phyloP scores from a whole-genome alignment of 1,140 invertebrate species.

The Elymnias hypermnestra region DNA sequence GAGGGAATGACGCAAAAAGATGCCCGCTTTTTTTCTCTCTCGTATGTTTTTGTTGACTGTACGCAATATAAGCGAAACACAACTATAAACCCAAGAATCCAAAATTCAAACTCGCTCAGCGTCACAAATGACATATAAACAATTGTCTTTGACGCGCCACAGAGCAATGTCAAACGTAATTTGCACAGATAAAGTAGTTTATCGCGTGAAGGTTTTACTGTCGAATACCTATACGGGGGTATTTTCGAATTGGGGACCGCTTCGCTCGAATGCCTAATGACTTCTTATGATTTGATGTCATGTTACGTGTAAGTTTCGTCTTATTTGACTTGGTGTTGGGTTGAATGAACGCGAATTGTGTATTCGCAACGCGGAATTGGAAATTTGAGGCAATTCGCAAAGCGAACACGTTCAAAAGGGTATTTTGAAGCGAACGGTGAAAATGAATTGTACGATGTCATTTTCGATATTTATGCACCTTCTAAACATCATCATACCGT shows the following conservation, averaged over 20 bases:
- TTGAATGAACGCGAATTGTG: constrained; percentile 29
- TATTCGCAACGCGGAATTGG: constrained; percentile 23
- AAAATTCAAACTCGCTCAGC: constrained; percentile 2
- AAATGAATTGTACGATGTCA: not conserved
- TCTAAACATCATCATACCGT: too few species aligned
- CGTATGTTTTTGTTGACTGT: constrained; percentile 30
- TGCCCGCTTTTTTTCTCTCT: constrained; percentile 43
- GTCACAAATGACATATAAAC: constrained; percentile 19
- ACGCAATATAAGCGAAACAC: constrained; percentile 4
- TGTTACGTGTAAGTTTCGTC: constrained; percentile 41
- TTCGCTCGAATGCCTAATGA: constrained; percentile 41
- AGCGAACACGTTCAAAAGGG: constrained; percentile 24
- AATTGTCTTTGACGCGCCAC: constrained; percentile 26
- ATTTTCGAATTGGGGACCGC: constrained; percentile 29
- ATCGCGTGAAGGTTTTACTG: constrained; percentile 3
- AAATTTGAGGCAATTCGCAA: constrained; percentile 28
- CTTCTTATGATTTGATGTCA: constrained; percentile 52
- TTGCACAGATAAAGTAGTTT: constrained; percentile 13
- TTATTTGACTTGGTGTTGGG: constrained; percentile 37
- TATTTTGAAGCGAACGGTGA: constrained; percentile 1
- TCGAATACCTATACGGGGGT: constrained; percentile 31
- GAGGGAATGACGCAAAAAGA: constrained; percentile 45
- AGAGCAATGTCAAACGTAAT: constrained; percentile 19
- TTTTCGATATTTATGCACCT: too few species aligned
- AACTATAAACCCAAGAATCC: constrained; percentile 1